These are phyloP conservation scores for Eurytoma adleriae DNA, from an alignment of 2,888 invertebrate genomes.

Conservation along the genomic window DNA sequence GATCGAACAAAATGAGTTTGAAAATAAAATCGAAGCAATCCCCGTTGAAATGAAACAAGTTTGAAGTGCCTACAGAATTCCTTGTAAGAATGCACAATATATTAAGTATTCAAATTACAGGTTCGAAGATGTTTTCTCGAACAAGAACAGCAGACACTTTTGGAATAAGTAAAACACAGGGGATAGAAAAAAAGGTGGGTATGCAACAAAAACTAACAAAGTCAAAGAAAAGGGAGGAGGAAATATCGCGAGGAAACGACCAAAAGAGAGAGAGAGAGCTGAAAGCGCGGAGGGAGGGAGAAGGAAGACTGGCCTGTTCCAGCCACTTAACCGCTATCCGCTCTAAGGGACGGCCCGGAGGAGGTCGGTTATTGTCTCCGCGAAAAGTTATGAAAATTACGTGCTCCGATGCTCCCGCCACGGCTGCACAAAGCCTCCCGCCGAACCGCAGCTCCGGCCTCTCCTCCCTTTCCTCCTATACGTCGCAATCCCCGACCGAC, in stretches of 20 bases:
- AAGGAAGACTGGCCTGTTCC: conserved; percentile 57
- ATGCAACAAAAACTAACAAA: background rate
- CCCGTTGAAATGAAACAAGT: too few relatives aligned
- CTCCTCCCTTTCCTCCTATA: background rate
- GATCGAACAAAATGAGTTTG: too few relatives aligned
- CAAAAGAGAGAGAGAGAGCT: too few relatives aligned
- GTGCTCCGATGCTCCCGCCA: conserved; percentile 63
- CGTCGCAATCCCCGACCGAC: background rate
- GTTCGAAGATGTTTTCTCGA: background rate
- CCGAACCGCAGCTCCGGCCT: conserved; percentile 24
- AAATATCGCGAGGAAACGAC: too few relatives aligned
- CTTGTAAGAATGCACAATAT: too few relatives aligned
- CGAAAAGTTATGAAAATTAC: conserved; percentile 71
- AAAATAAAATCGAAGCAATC: too few relatives aligned
- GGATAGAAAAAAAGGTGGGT: background rate
- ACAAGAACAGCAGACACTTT: conserved; percentile 3
- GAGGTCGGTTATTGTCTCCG: conserved; percentile 65
- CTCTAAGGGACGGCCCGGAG: conserved; percentile 40
- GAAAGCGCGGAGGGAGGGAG: background rate
- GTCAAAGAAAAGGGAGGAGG: background rate
- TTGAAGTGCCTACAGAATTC: too few relatives aligned
- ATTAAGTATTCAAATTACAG: too few relatives aligned
- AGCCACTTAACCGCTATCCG: conserved; percentile 62
- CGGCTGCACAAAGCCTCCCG: conserved; percentile 54
- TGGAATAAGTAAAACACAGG: background rate